Evolutionary conservation across 2,888 invertebrate genomes (phyloP), one percentile per base, ranked within the genome.

Genomic region (Nasonovia ribisnigri): DNA sequence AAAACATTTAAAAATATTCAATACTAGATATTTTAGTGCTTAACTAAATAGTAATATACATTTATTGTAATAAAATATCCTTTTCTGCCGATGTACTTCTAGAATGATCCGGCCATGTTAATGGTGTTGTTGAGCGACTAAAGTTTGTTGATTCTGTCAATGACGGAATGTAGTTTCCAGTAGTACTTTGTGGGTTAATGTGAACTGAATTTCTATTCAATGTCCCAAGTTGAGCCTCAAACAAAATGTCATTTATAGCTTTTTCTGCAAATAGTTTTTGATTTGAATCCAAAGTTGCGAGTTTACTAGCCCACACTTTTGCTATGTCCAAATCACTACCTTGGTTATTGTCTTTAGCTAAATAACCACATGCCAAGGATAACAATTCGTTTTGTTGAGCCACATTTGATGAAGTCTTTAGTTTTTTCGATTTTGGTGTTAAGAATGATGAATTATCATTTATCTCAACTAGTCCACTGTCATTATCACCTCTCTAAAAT

Each of bases 181-280:
- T 90, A 60, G 89, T 90, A 89, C 67, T 90, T 90, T 43, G 43
- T 90, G 60, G 60, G 67, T 94, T 92, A 57, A 48, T 46, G 90
- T 92, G 86, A 86, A 93, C 92, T 24, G 94, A 94, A 36, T 94
- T 54, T 84, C 94, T 90, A 36, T 94, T 60, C 57, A 94, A 88
- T 67, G 94, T 94, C 2, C 94, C 94, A 86, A 94, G 60, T 46
- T 88, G 88, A 42, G 91, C 94, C 86, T 94, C 94, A 94, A 94
- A 94, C 26, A 94, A 89, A 36, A 94, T 84, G 57, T 94, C 94
- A 94, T 94, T 94, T 26, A 94, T 94, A 24, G 94, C 94, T 90
- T 94, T 94, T 48, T 94, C 91, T 67, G 94, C 94, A 77, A 94
- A 94, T 46, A 88, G 36, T 92, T 91, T 77, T 94, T 94, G 94